phyloP scores from a whole-genome alignment of 2,797 vertebrate species.

The Acanthurus lineatus region DNA sequence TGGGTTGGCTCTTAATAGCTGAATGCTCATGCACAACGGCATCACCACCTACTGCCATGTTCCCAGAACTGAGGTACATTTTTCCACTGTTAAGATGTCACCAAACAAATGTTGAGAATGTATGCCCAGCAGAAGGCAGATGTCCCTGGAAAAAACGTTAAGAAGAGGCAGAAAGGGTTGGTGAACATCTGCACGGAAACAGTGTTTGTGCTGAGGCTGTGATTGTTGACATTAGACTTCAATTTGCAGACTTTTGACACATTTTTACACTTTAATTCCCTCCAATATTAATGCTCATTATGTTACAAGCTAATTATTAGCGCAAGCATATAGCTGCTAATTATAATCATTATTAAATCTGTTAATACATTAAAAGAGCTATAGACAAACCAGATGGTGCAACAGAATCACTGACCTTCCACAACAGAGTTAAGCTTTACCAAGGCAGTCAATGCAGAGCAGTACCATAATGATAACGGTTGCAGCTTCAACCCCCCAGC shows the following conservation, averaged over 20 bases:
- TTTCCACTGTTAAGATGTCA: slow-evolving; percentile 76
- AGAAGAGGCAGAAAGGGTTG: slow-evolving; percentile 29
- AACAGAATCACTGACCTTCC: too few relatives aligned
- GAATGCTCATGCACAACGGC: slow-evolving; percentile 65
- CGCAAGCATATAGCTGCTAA: too few relatives aligned
- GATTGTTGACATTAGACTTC: not conserved
- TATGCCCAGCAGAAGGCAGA: slow-evolving; percentile 65
- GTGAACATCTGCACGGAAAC: slow-evolving; percentile 26
- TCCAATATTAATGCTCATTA: not conserved
- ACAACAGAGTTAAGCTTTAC: too few relatives aligned
- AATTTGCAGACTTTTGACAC: not conserved
- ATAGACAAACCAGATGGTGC: too few relatives aligned
- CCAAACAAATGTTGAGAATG: slow-evolving; percentile 65
- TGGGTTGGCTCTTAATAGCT: slow-evolving; percentile 66
- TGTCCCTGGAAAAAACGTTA: slow-evolving; percentile 56
- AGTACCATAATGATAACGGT: too few relatives aligned
- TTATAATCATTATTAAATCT: too few relatives aligned
- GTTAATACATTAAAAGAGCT: too few relatives aligned
- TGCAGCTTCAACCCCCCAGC: too few relatives aligned
- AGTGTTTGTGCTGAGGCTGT: slow-evolving; percentile 12
- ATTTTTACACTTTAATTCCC: not conserved
- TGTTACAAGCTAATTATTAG: not conserved
- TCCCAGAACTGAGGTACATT: slow-evolving; percentile 73
- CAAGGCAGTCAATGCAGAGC: too few relatives aligned
- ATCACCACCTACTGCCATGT: slow-evolving; percentile 60